Conservation (phyloP, 2,113 vertebrate genomes). For the Cygnus buccinator region DNA sequence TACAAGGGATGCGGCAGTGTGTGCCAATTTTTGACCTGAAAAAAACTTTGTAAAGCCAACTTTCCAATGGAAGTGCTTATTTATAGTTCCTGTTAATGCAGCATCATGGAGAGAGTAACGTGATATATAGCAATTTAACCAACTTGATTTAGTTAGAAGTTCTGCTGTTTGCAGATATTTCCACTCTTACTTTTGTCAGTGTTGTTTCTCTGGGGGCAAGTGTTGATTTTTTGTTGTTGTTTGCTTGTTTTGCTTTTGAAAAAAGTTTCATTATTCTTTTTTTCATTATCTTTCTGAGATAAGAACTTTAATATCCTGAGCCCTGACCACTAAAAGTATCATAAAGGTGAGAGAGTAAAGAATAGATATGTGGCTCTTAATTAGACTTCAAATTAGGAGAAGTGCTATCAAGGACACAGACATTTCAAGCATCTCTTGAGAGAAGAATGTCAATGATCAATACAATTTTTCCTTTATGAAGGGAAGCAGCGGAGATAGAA, state of each 20-base stretch:
- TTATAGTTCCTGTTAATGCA: not conserved
- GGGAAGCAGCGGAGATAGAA: not conserved
- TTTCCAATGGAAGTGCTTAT: not conserved
- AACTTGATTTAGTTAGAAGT: not conserved
- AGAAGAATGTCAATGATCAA: conserved; percentile 34
- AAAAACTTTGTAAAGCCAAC: not conserved
- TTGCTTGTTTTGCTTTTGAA: not conserved
- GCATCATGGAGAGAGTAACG: not conserved
- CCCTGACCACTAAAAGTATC: not conserved
- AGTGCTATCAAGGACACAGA: not conserved
- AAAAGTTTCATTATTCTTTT: not conserved
- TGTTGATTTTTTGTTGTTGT: not conserved
- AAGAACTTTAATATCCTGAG: not conserved
- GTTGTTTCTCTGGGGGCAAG: not conserved
- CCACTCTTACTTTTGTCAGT: not conserved
- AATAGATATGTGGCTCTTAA: conserved; percentile 26
- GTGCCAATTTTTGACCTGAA: not conserved
- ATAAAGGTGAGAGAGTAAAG: not conserved
- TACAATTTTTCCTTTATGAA: conserved; percentile 23
- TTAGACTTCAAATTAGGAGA: conserved; percentile 26
- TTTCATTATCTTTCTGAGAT: not conserved
- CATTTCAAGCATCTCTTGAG: conserved; percentile 43
- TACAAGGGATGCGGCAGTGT: not conserved
- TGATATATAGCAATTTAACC: not conserved
- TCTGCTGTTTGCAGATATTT: not conserved